Evolutionary conservation across 2,797 vertebrate species (phyloP), one percentile per base, ranked within the genome.

Genomic region (Acanthopagrus latus): DNA sequence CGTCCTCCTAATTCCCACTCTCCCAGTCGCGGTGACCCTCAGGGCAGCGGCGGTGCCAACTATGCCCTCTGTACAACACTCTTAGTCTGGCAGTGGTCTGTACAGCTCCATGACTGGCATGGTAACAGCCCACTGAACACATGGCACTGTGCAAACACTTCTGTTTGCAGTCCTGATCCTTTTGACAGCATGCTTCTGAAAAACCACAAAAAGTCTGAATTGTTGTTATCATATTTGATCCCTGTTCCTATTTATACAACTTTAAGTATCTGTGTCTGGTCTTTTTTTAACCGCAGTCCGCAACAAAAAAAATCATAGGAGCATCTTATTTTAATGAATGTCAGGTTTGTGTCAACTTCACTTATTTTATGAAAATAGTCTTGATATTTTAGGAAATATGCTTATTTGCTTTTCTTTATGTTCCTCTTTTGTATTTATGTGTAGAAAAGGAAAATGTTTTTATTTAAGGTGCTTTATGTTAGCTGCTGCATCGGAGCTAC

Each of bases 51-150:
- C 29, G 13, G 64, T 89, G 89, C 86, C 86, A 90, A 76, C 81
- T 77, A 10, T 89, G 81, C 86, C 82, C 86, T 82, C 87, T 83
- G 80, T 78, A 76, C 84, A 60, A 75, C 82, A 88, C 85, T 89
- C 50, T 67, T 77, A 44, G 56, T 73, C 87, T 88, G 86, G 87
- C 86, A 76, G 58, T 68, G 52, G 72, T 81, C 75, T 76, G 58
- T 71, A 72, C 59, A 68, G 66, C 80, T 85, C 76, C 88, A 81
- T 87, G 87, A 88, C 89, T 86, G 87, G 78, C 87, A 89, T 89
- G 80, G 85, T 76, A 90, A 90, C 89, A 85, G 78, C 71, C 63
- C 59, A 76, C 57, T 75, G 70, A 86, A 85, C 80, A 84, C 87
- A 77, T 72, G 55, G 74, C 14, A 38, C 81, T 38, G 66, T 65